Percentiles rank a stretch among this genome's conserved stretches.
phyloP scores from a whole-genome alignment of 2,797 vertebrate genomes.

The Falco naumanni region DNA sequence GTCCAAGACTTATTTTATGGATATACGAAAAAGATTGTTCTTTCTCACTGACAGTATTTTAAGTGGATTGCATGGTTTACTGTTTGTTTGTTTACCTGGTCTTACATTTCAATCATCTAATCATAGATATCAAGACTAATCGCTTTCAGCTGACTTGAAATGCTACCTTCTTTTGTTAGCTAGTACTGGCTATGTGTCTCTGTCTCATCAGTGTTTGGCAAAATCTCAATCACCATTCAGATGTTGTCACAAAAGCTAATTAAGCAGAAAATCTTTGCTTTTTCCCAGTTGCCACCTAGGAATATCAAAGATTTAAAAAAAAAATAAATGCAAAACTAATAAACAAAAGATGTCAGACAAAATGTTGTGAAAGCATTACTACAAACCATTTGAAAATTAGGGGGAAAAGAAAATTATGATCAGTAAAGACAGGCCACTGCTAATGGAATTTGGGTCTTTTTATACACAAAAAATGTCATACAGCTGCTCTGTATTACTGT shows the following conservation, averaged over 20 bases:
- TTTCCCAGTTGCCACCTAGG: not conserved
- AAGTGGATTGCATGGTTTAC: not conserved
- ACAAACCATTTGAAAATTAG: constrained; percentile 57
- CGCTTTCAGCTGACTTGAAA: not conserved
- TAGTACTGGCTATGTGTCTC: not conserved
- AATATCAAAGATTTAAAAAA: constrained; percentile 7
- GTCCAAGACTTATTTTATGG: not conserved
- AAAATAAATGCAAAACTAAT: not conserved
- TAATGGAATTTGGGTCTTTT: constrained; percentile 66
- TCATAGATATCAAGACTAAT: not conserved
- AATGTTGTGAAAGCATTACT: not conserved
- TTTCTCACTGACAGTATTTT: not conserved
- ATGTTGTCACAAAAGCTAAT: constrained; percentile 23
- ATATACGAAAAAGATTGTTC: not conserved
- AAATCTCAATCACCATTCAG: constrained; percentile 28
- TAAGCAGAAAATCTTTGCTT: not conserved
- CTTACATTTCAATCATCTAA: not conserved
- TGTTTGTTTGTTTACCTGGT: constrained; percentile 3
- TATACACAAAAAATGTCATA: constrained; percentile 48
- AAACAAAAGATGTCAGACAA: constrained; percentile 4
- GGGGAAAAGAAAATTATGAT: constrained; percentile 35
- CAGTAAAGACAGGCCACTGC: constrained; percentile 37
- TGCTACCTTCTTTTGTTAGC: not conserved
- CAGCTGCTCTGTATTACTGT: constrained; percentile 39
- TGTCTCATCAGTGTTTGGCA: not conserved